Evolutionary conservation across 1,140 invertebrate species (phyloP).

Genomic region (Drosophila repletoides): DNA sequence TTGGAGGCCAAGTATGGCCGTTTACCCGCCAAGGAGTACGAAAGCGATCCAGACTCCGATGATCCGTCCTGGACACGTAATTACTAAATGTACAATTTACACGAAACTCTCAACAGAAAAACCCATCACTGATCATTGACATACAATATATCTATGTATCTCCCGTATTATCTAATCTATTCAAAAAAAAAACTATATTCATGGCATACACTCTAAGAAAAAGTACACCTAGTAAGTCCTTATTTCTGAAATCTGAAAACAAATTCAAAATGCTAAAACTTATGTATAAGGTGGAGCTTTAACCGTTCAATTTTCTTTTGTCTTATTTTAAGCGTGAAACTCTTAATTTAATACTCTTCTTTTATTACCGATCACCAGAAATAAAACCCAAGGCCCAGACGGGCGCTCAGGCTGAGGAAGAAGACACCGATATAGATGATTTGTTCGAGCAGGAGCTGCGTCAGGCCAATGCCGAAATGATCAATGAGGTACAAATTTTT

Average conservation of each 20-base stretch:
- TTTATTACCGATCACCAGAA: constrained; percentile 55
- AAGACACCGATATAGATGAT: constrained; percentile 36
- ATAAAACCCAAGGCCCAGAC: constrained; percentile 66
- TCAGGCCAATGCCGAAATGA: constrained; percentile 76
- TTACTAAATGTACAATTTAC: constrained; percentile 71
- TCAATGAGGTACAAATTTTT: constrained; percentile 82
- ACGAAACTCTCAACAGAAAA: constrained; percentile 29
- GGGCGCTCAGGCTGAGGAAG: constrained; percentile 40
- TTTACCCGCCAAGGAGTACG: constrained; percentile 83
- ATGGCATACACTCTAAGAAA: constrained; percentile 55
- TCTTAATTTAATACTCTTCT: background rate
- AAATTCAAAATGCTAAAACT: constrained; percentile 28
- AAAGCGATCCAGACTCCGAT: constrained; percentile 83
- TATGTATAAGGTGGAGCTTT: constrained; percentile 54
- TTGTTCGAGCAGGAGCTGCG: constrained; percentile 76
- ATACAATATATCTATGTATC: constrained; percentile 6
- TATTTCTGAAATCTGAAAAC: constrained; percentile 38
- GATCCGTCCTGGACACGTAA: constrained; percentile 83
- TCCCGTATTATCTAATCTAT: constrained; percentile 42
- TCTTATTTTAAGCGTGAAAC: background rate
- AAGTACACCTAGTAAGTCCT: constrained; percentile 60
- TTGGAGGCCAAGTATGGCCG: constrained; percentile 89
- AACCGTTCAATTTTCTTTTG: constrained; percentile 53
- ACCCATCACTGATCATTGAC: constrained; percentile 18
- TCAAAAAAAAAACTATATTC: constrained; percentile 27